A percentile compares a stretch with the other conserved stretches of the same genome.
phyloP scores from a whole-genome alignment of 2,113 vertebrate genomes.

The Anser brachyrhynchus region DNA sequence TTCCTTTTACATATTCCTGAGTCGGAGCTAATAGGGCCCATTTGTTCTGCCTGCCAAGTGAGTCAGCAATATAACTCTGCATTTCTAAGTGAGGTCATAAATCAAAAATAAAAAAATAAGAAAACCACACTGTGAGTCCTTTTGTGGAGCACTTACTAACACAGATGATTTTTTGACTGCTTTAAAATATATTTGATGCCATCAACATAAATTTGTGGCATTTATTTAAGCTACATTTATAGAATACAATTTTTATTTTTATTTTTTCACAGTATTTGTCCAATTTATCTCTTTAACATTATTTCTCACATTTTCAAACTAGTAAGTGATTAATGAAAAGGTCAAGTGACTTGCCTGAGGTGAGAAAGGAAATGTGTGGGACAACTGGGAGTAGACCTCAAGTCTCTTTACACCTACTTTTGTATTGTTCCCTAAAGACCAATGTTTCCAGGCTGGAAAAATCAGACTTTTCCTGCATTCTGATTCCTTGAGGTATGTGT shows the following conservation, averaged over 20 bases:
- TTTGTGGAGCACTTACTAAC: not conserved
- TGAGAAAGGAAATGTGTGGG: not conserved
- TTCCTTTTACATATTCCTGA: constrained; percentile 18
- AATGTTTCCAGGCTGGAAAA: not conserved
- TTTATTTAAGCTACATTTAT: not conserved
- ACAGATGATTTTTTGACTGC: not conserved
- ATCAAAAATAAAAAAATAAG: not conserved
- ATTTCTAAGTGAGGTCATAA: not conserved
- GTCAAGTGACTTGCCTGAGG: not conserved
- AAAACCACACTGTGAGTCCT: not conserved
- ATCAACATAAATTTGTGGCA: not conserved
- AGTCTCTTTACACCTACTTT: not conserved
- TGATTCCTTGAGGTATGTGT: not conserved
- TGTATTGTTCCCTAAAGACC: not conserved
- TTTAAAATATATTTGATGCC: not conserved
- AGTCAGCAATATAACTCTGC: constrained; percentile 4
- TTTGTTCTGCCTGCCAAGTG: constrained; percentile 22
- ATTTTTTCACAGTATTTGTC: not conserved
- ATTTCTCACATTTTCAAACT: not conserved
- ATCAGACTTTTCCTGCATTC: not conserved
- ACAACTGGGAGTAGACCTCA: not conserved
- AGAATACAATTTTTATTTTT: not conserved
- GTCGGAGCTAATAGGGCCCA: not conserved
- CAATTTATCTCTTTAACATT: not conserved
- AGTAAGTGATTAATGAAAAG: not conserved